Percentiles rank a stretch among this genome's conserved stretches.
Conservation (phyloP, 1,140 invertebrate genomes). For the Lysiphlebus fabarum region DNA sequence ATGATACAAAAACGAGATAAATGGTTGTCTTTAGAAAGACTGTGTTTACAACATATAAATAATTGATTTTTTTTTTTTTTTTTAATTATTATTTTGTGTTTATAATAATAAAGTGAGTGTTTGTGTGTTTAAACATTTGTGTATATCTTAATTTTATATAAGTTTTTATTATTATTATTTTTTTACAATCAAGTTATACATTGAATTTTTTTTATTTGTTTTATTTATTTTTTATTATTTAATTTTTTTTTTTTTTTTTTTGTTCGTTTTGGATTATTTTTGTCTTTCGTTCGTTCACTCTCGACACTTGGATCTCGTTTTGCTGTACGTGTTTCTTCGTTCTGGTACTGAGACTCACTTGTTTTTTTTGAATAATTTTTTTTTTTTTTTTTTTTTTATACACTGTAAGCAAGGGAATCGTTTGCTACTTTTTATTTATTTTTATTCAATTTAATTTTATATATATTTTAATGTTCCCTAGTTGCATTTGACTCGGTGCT, state of each 20-base stretch:
- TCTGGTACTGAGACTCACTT: background rate
- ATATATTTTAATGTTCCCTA: too few species aligned
- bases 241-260: background rate
- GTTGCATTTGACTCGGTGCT: too few species aligned
- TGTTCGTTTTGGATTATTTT: constrained; percentile 10
- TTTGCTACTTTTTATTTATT: too few species aligned
- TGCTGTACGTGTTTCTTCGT: constrained; percentile 2
- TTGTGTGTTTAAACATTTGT: background rate
- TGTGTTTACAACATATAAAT: too few species aligned
- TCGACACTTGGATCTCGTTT: constrained; percentile 14
- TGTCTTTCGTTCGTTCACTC: constrained; percentile 20
- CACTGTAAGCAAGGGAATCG: background rate
- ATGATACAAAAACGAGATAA: too few species aligned
- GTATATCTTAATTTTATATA: constrained; percentile 10
- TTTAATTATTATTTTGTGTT: too few species aligned
- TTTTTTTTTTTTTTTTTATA: background rate
- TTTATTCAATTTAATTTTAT: too few species aligned
- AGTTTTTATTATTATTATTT: background rate
- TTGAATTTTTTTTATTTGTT: constrained; percentile 5
- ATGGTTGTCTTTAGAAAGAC: too few species aligned
- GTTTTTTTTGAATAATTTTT: background rate
- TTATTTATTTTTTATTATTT: constrained; percentile 9
- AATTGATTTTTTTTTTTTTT: too few species aligned
- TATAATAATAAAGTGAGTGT: background rate
- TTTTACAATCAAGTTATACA: background rate